phyloP scores from a whole-genome alignment of 1,140 invertebrate genomes.

The Atta texana region DNA sequence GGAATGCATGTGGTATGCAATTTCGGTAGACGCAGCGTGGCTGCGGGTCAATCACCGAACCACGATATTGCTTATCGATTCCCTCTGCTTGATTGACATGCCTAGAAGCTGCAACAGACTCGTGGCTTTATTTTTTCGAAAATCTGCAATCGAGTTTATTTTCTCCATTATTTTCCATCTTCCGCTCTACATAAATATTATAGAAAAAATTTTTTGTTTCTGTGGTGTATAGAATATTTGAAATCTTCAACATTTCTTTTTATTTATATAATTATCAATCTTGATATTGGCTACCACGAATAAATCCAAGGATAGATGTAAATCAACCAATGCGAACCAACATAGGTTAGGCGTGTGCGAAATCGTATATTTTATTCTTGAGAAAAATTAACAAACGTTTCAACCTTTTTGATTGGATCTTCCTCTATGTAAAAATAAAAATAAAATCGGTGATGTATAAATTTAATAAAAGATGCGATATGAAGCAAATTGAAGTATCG shows the following conservation, averaged over 20 bases:
- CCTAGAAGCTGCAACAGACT: constrained; percentile 62
- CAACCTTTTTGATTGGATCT: too few species aligned
- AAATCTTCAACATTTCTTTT: neutral
- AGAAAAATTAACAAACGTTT: too few species aligned
- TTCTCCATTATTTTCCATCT: constrained; percentile 9
- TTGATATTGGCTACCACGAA: too few species aligned
- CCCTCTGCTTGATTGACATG: constrained; percentile 72
- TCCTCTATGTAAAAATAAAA: too few species aligned
- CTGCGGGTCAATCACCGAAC: constrained; percentile 75
- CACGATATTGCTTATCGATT: constrained; percentile 77
- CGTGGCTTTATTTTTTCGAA: constrained; percentile 55
- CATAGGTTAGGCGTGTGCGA: too few species aligned
- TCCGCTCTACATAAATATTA: constrained; percentile 9
- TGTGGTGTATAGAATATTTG: neutral
- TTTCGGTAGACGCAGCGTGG: constrained; percentile 68
- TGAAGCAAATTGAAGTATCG: too few species aligned
- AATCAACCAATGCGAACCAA: too few species aligned
- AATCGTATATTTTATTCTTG: too few species aligned
- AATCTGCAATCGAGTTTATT: constrained; percentile 36
- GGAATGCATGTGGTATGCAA: constrained; percentile 64
- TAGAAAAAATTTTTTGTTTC: neutral
- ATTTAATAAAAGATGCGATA: too few species aligned
- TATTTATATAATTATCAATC: too few species aligned
- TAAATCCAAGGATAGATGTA: too few species aligned
- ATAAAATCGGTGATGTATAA: too few species aligned